phyloP scores from a whole-genome alignment of 1,140 invertebrate genomes.

The Tetragonula clypearis region DNA sequence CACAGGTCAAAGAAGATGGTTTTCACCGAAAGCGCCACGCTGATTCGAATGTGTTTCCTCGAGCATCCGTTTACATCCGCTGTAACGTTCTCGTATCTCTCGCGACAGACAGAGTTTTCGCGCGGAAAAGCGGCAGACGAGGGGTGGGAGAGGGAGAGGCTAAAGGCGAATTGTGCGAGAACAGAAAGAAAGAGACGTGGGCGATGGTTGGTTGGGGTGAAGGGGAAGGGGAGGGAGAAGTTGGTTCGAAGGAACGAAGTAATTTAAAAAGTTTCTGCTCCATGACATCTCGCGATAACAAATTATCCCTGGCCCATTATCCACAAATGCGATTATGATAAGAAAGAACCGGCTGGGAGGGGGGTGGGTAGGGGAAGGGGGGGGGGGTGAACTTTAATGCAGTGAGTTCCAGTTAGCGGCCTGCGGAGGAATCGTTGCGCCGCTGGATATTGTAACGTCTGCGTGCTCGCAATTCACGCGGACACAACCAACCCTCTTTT shows the following conservation, averaged over 20 bases:
- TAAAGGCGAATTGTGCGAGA: not conserved
- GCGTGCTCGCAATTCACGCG: conserved; percentile 58
- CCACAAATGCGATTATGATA: conserved; percentile 82
- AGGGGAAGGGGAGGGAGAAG: conserved; percentile 59
- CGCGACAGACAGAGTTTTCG: not conserved
- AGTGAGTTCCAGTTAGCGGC: conserved; percentile 68
- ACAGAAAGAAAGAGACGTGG: not conserved
- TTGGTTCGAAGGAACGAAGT: conserved; percentile 77
- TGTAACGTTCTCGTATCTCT: conserved; percentile 69
- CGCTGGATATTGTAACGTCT: conserved; percentile 58
- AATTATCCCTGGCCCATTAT: conserved; percentile 81
- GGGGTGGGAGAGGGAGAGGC: not conserved
- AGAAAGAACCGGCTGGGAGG: conserved; percentile 72
- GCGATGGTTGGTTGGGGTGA: not conserved
- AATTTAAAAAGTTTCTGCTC: conserved; percentile 82
- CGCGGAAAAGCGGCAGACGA: not conserved
- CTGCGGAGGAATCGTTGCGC: conserved; percentile 30
- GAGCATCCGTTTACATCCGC: too few relatives aligned
- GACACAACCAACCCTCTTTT: not conserved
- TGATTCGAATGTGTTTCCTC: too few relatives aligned
- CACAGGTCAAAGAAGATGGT: too few relatives aligned
- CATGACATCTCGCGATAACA: conserved; percentile 80
- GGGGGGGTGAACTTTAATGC: conserved; percentile 77
- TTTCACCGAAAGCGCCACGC: too few relatives aligned
- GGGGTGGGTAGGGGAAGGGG: too few relatives aligned